Conservation (phyloP, 92 coral and sea anemone species). For the Epizoanthus rinbou region DNA sequence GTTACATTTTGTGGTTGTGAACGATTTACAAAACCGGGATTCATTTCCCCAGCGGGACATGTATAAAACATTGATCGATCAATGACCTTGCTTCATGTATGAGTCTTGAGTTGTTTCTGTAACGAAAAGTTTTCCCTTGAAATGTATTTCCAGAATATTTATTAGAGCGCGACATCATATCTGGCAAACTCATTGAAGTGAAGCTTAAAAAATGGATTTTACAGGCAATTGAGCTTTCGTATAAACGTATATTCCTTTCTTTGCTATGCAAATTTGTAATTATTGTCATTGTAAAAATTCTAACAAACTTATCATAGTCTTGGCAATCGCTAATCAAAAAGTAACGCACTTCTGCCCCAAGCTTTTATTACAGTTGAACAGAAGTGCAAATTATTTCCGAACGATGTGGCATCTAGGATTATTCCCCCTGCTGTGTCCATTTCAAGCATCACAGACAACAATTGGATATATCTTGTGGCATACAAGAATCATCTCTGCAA, state of each 20-base stretch:
- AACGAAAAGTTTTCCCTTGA: background rate
- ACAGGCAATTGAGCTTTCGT: slow-evolving; percentile 43
- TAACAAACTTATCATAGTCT: background rate
- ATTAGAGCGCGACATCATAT: no score
- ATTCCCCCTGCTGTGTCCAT: slow-evolving; percentile 5
- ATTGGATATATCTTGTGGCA: background rate
- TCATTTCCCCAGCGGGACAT: slow-evolving; percentile 38
- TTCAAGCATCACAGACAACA: background rate
- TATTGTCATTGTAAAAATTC: background rate
- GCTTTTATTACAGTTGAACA: slow-evolving; percentile 1
- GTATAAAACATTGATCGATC: slow-evolving; percentile 21
- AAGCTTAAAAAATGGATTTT: slow-evolving; percentile 17
- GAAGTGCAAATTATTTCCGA: background rate
- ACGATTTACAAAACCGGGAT: slow-evolving; percentile 20
- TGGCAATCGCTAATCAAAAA: background rate
- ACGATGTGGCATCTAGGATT: background rate
- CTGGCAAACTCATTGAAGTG: background rate
- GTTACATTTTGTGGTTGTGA: slow-evolving; percentile 31
- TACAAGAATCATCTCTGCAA: background rate
- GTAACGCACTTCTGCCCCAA: background rate
- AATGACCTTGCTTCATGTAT: slow-evolving; percentile 16
- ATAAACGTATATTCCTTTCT: slow-evolving; percentile 7
- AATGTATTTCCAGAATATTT: background rate
- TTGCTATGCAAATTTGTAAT: background rate
- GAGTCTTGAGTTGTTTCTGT: background rate